Conservation (phyloP, 1,140 invertebrate genomes). For the Bombus cullumanus region DNA sequence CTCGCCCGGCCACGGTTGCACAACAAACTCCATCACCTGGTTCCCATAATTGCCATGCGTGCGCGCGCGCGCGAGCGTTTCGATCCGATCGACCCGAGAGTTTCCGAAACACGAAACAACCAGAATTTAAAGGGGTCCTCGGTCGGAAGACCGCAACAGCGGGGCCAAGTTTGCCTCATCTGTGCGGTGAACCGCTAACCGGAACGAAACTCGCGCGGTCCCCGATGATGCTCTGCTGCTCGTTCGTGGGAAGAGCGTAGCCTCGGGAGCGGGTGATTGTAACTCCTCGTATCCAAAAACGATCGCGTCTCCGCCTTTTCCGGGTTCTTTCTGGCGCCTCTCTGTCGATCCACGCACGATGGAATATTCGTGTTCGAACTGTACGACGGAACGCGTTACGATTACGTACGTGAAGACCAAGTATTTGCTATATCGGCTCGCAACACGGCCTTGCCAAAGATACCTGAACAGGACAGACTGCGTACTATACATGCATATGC, state of each 20-base stretch:
- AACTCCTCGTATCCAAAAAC: neutral
- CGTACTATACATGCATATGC: too few species aligned
- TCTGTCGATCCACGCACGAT: neutral
- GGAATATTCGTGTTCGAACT: neutral
- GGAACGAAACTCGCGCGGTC: neutral
- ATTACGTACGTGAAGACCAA: too few species aligned
- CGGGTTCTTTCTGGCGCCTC: neutral
- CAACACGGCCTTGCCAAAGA: too few species aligned
- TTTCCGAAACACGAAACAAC: slow-evolving; percentile 1
- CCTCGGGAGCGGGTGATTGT: neutral
- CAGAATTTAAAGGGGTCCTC: neutral
- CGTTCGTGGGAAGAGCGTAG: neutral
- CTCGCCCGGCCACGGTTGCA: slow-evolving; percentile 73
- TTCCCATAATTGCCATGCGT: slow-evolving; percentile 75
- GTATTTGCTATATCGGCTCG: too few species aligned
- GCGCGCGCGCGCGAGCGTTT: neutral
- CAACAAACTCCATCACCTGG: slow-evolving; percentile 70
- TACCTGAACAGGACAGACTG: too few species aligned
- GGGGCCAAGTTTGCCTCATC: neutral
- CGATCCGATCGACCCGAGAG: neutral
- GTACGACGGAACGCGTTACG: neutral
- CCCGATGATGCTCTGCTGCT: neutral
- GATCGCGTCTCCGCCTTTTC: neutral
- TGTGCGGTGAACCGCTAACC: neutral
- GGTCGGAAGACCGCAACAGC: neutral